Percentiles rank a stretch among this genome's conserved stretches.
These are phyloP conservation scores for Drosophila malerkotliana DNA, from an alignment of 1,140 invertebrate species.

Conservation along the genomic window DNA sequence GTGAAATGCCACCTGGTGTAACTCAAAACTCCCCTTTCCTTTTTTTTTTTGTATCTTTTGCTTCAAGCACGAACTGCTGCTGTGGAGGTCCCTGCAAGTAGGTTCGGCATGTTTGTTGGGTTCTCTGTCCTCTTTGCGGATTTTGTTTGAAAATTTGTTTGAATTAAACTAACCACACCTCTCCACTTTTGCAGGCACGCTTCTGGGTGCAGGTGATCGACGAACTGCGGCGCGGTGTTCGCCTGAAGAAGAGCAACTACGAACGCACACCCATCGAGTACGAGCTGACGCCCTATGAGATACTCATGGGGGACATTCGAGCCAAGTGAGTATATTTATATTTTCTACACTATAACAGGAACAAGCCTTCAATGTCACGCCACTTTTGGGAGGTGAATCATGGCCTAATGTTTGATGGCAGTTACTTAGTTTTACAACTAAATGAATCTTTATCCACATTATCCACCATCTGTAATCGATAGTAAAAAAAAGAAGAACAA, in stretches of 20 bases:
- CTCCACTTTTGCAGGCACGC: constrained; percentile 88
- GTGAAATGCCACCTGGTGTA: constrained; percentile 54
- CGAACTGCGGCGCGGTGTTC: constrained; percentile 92
- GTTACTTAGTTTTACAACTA: not conserved
- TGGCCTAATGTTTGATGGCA: no score
- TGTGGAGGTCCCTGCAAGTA: constrained; percentile 91
- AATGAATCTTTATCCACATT: not conserved
- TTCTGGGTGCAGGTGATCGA: constrained; percentile 98
- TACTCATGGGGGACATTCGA: constrained; percentile 97
- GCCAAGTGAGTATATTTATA: constrained; percentile 86
- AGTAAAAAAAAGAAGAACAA: not conserved
- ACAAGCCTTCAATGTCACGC: not conserved
- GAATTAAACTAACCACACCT: constrained; percentile 3
- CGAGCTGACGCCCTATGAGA: constrained; percentile 98
- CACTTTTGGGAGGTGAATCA: not conserved
- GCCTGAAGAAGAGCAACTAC: constrained; percentile 95
- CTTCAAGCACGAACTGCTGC: constrained; percentile 87
- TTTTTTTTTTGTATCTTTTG: not conserved
- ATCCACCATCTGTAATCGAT: constrained; percentile 1
- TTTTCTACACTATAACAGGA: not conserved
- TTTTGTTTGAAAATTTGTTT: not conserved
- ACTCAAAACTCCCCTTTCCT: constrained; percentile 12
- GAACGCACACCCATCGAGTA: constrained; percentile 91
- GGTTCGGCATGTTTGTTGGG: constrained; percentile 50
- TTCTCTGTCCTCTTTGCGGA: not conserved